Evolutionary conservation across 2,113 vertebrate species (phyloP).

Genomic region (Pyxicephalus adspersus): DNA sequence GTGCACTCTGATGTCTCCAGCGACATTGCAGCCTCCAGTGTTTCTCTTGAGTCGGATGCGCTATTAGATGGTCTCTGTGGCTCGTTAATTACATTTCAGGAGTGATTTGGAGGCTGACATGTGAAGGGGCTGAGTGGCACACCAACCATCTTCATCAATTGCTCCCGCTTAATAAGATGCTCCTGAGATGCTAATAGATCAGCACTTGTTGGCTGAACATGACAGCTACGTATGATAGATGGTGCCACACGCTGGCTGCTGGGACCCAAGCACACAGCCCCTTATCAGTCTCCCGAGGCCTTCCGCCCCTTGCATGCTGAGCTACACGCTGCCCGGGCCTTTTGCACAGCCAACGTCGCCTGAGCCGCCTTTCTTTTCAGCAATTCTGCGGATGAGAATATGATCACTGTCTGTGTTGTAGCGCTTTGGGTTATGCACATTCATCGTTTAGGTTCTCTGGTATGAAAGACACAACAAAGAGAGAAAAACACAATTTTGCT

Average conservation of each 20-base stretch:
- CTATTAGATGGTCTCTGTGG: constrained; percentile 48
- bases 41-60: constrained; percentile 35
- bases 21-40: background rate
- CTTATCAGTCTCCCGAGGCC: constrained; percentile 21
- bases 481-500: too few species aligned
- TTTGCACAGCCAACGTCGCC: background rate
- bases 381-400: too few species aligned
- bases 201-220: constrained; percentile 54
- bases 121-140: constrained; percentile 51
- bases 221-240: constrained; percentile 56
- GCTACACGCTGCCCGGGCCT: background rate
- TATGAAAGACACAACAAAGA: too few species aligned
- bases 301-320: background rate
- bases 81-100: constrained; percentile 56
- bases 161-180: constrained; percentile 55
- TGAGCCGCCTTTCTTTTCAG: too few species aligned
- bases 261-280: constrained; percentile 14
- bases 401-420: too few species aligned
- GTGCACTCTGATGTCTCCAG: background rate
- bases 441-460: too few species aligned
- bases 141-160: constrained; percentile 54
- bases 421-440: too few species aligned
- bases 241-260: constrained; percentile 22
- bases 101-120: constrained; percentile 49
- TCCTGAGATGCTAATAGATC: constrained; percentile 54